Evolutionary conservation across 2,888 invertebrate genomes (phyloP).

Genomic region (Leucophenga montana): DNA sequence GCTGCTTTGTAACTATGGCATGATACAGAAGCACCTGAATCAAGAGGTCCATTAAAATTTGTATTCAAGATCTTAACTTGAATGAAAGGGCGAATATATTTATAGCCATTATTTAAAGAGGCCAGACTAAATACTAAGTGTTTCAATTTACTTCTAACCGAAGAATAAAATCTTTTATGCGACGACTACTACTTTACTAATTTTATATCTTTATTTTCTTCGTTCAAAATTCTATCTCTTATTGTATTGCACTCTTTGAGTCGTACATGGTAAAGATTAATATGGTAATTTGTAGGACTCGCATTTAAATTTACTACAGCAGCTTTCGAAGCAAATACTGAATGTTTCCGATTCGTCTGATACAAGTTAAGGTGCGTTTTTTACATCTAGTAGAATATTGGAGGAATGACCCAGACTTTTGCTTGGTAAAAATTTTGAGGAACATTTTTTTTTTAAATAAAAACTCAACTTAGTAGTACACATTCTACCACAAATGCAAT

Average conservation of each 20-base stretch:
- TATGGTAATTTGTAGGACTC: neutral
- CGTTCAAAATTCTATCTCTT: neutral
- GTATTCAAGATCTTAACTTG: conserved; percentile 8
- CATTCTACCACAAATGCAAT: too few relatives aligned
- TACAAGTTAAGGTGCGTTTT: too few relatives aligned
- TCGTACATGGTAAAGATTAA: too few relatives aligned
- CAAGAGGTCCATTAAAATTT: conserved; percentile 15
- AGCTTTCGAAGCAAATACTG: too few relatives aligned
- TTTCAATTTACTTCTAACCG: neutral
- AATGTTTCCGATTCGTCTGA: too few relatives aligned
- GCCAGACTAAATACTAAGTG: neutral
- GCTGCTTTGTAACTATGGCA: conserved; percentile 25
- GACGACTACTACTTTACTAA: neutral
- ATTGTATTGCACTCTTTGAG: neutral
- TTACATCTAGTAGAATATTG: too few relatives aligned
- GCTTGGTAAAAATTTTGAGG: too few relatives aligned
- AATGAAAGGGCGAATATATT: conserved; percentile 27
- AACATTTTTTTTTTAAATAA: too few relatives aligned
- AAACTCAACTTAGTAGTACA: too few relatives aligned
- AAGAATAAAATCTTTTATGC: too few relatives aligned
- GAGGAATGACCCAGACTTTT: too few relatives aligned
- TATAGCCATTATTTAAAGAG: neutral
- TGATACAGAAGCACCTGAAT: conserved; percentile 21
- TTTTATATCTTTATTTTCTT: neutral
- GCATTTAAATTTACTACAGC: too few relatives aligned